phyloP scores from a whole-genome alignment of 2,113 vertebrate species.

The Pachyramphus minor region DNA sequence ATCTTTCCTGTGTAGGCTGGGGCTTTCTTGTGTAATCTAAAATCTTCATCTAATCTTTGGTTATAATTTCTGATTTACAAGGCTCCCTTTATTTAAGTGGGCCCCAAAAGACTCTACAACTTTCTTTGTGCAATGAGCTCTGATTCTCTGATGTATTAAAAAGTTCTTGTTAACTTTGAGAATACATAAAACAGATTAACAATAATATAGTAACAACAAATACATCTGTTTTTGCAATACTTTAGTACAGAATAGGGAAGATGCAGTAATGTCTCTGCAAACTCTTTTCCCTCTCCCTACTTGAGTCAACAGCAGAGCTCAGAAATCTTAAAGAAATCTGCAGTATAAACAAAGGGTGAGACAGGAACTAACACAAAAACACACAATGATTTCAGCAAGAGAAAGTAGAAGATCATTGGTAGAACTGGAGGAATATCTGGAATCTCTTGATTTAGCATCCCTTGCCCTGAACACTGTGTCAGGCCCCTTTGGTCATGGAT shows the following conservation, averaged over 20 bases:
- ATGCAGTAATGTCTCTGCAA: neutral
- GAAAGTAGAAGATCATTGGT: neutral
- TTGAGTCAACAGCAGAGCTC: neutral
- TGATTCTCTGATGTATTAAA: neutral
- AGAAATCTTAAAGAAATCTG: neutral
- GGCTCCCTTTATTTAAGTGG: neutral
- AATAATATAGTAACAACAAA: neutral
- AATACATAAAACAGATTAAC: neutral
- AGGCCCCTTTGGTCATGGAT: neutral
- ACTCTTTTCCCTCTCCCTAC: neutral
- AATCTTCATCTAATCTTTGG: neutral
- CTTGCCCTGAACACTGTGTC: neutral
- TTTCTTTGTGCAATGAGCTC: neutral
- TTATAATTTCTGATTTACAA: neutral
- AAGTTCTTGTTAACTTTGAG: neutral
- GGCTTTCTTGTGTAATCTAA: neutral
- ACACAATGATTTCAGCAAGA: neutral
- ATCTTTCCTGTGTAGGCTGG: rapidly evolving
- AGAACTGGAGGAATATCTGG: neutral
- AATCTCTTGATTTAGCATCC: neutral
- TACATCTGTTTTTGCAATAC: neutral
- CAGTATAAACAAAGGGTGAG: neutral
- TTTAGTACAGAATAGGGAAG: neutral
- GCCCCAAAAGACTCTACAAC: neutral
- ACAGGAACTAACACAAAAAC: neutral